A percentile compares a stretch with the other conserved stretches of the same genome.
phyloP scores from a whole-genome alignment of 2,797 vertebrate species.

The Enteromius treurensis region DNA sequence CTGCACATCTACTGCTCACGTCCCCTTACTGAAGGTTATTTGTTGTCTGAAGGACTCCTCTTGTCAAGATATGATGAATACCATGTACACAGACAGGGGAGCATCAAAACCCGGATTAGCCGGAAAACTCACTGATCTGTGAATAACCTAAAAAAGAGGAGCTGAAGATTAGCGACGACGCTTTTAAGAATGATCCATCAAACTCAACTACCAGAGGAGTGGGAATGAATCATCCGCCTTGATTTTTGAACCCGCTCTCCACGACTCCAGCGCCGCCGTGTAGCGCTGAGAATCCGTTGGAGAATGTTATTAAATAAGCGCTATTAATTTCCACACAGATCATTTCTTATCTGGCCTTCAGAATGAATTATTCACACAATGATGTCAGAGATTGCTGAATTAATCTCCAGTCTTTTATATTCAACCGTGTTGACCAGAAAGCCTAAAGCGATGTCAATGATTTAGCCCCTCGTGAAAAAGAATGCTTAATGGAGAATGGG shows the following conservation, averaged over 20 bases:
- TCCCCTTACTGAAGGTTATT: slow-evolving; percentile 99
- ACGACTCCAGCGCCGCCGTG: slow-evolving; percentile 82
- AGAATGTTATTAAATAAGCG: slow-evolving; percentile 84
- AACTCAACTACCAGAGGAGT: slow-evolving; percentile 99
- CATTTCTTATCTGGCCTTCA: slow-evolving; percentile 81
- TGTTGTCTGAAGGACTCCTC: slow-evolving; percentile 99
- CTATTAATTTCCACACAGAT: slow-evolving; percentile 83
- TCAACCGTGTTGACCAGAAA: slow-evolving; percentile 68
- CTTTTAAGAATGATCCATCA: slow-evolving; percentile 99
- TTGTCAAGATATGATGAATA: slow-evolving; percentile 99
- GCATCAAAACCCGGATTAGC: slow-evolving; percentile 99
- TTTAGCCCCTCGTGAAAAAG: slow-evolving; percentile 48
- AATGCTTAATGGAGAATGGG: slow-evolving; percentile 57
- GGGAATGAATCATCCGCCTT: slow-evolving; percentile 99
- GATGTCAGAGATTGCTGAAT: slow-evolving; percentile 80
- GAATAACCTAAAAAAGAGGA: slow-evolving; percentile 99
- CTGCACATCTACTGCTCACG: slow-evolving; percentile 92
- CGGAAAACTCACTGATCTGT: slow-evolving; percentile 99
- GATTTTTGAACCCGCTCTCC: slow-evolving; percentile 85
- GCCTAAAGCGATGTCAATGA: slow-evolving; percentile 59
- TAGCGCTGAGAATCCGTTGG: slow-evolving; percentile 76
- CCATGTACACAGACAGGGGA: slow-evolving; percentile 99
- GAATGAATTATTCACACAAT: slow-evolving; percentile 76
- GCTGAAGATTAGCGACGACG: slow-evolving; percentile 99
- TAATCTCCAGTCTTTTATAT: slow-evolving; percentile 73